These are phyloP conservation scores for Barbus barbus DNA, from an alignment of 2,113 vertebrate genomes.

Conservation along the genomic window DNA sequence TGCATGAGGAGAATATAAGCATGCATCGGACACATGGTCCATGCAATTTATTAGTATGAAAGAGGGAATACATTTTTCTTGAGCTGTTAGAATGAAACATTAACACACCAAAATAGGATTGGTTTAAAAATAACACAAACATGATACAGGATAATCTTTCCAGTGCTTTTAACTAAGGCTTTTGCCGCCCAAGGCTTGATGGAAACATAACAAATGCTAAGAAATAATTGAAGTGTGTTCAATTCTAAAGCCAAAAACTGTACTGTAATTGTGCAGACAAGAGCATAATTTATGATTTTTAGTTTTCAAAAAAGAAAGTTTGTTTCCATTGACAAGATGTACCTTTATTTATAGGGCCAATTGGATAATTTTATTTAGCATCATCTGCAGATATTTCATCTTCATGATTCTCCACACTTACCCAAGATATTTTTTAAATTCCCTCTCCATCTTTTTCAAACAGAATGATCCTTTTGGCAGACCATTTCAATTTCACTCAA, in stretches of 20 bases:
- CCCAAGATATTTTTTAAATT: neutral
- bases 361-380: neutral
- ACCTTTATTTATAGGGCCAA: neutral
- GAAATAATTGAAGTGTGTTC: neutral
- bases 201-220: neutral
- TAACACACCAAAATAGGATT: neutral
- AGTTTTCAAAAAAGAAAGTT: neutral
- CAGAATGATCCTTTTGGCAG: slow-evolving; percentile 2
- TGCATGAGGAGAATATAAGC: neutral
- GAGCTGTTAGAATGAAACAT: neutral
- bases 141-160: neutral
- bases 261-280: neutral
- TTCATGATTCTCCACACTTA: slow-evolving; percentile 1
- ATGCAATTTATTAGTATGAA: neutral
- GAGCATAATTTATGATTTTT: neutral
- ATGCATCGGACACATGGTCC: neutral
- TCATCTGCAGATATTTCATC: neutral
- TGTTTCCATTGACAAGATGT: neutral
- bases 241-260: neutral
- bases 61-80: neutral
- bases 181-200: neutral
- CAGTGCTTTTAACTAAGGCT: neutral
- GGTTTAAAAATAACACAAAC: neutral
- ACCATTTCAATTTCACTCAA: slow-evolving; percentile 41
- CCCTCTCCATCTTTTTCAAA: slow-evolving; percentile 12